phyloP scores from a whole-genome alignment of 37 sponge, comb jelly and placozoan genomes.

The Chondrosia reniformis region DNA sequence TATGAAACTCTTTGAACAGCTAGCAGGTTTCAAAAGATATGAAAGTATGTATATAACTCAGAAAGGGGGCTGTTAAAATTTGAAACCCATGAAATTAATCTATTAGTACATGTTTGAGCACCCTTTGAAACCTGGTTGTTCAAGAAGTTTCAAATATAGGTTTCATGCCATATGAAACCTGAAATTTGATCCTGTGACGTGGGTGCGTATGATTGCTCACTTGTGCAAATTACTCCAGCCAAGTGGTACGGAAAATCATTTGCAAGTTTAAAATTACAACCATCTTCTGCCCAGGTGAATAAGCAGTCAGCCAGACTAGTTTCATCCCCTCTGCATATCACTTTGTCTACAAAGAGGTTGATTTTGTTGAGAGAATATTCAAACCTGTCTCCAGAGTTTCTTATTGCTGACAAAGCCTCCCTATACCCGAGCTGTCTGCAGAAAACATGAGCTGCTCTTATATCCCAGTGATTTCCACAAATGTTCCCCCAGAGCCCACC shows the following conservation, averaged over 20 bases:
- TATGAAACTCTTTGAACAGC: no score
- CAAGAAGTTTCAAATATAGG: no score
- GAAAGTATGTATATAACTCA: no score
- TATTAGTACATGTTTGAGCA: no score
- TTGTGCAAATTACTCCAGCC: background rate
- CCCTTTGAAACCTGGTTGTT: no score
- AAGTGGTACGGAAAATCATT: no score
- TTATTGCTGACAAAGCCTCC: background rate
- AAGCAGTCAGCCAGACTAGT: background rate
- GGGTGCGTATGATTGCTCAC: no score
- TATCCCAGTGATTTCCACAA: background rate
- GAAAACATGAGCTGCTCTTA: background rate
- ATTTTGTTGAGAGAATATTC: background rate
- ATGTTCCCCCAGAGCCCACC: background rate
- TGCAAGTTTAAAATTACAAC: background rate
- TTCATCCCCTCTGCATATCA: background rate
- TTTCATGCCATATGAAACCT: no score
- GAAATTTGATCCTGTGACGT: no score
- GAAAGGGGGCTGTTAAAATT: no score
- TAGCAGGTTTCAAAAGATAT: no score
- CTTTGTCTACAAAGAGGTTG: background rate
- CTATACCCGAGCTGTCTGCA: background rate
- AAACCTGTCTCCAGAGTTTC: background rate
- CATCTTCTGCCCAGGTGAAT: background rate
- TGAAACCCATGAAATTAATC: no score